Conservation (phyloP, 2,113 vertebrate genomes). For the Paramisgurnus dabryanus region DNA sequence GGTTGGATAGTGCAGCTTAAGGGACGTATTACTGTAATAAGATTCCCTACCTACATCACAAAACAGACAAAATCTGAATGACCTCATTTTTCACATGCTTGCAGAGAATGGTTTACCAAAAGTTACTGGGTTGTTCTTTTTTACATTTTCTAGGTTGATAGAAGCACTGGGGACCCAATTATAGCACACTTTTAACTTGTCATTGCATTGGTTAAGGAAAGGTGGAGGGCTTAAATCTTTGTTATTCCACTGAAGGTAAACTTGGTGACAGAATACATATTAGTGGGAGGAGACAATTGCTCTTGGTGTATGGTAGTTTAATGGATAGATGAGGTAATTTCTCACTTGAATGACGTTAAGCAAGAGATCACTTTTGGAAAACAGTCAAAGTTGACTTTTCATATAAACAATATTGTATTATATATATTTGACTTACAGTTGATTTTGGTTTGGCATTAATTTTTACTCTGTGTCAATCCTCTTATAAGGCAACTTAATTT, state of each 20-base stretch:
- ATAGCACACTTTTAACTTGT: background rate
- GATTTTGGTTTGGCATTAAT: background rate
- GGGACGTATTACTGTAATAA: too few species aligned
- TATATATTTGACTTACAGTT: too few species aligned
- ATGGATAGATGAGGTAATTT: slow-evolving; percentile 6
- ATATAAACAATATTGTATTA: too few species aligned
- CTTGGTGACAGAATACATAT: background rate
- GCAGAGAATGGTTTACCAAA: too few species aligned
- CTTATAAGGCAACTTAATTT: background rate
- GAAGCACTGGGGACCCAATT: too few species aligned
- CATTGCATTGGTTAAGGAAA: background rate
- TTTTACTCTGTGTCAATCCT: too few species aligned
- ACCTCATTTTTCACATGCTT: too few species aligned
- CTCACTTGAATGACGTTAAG: slow-evolving; percentile 3
- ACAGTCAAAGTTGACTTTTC: slow-evolving; percentile 5
- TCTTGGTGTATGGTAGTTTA: slow-evolving; percentile 21
- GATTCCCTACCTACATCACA: too few species aligned
- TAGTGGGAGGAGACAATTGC: slow-evolving; percentile 60
- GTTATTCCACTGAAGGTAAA: background rate
- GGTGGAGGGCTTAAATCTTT: background rate
- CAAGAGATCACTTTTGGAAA: slow-evolving; percentile 1
- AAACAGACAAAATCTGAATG: too few species aligned
- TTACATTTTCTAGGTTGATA: too few species aligned
- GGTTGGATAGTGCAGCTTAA: too few species aligned
- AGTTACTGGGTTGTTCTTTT: too few species aligned